phyloP scores from a whole-genome alignment of 2,113 vertebrate genomes.

The Epinephelus fuscoguttatus region DNA sequence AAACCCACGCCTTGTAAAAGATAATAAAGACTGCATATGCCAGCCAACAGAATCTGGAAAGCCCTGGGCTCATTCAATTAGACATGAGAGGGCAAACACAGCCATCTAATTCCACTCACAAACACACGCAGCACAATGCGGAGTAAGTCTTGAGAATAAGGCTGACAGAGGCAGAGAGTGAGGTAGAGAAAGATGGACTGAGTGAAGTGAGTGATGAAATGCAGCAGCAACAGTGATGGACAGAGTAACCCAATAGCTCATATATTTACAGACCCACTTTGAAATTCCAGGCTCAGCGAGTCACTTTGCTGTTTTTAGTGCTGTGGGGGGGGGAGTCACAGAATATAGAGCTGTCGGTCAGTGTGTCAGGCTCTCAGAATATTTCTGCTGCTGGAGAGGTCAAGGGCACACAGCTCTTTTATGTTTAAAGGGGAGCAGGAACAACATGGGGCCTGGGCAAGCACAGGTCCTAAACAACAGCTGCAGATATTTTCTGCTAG shows the following conservation, averaged over 20 bases:
- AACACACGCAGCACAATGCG: conserved; percentile 19
- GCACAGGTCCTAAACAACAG: conserved; percentile 25
- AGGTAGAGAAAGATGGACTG: not conserved
- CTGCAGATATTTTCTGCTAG: conserved; percentile 1
- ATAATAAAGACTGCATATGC: conserved; percentile 61
- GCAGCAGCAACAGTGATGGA: conserved; percentile 50
- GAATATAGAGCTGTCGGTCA: conserved; percentile 66
- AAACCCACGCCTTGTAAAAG: conserved; percentile 62
- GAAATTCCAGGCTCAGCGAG: conserved; percentile 64
- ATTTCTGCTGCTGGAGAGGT: conserved; percentile 61
- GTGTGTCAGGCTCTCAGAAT: conserved; percentile 58
- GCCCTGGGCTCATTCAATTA: conserved; percentile 64
- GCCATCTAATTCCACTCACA: conserved; percentile 23
- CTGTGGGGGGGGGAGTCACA: conserved; percentile 9
- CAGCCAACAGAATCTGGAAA: conserved; percentile 44
- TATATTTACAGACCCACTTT: conserved; percentile 73
- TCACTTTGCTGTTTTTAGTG: conserved; percentile 75
- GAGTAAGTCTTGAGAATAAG: not conserved
- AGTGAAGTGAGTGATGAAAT: conserved; percentile 47
- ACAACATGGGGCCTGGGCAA: conserved; percentile 10
- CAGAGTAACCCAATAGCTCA: conserved; percentile 73
- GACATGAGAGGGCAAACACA: conserved; percentile 27
- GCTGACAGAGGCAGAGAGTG: not conserved
- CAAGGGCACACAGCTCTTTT: conserved; percentile 51
- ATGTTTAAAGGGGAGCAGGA: conserved; percentile 44